Base-by-base conservation (phyloP, 1,140 invertebrate species). In the Nomia melanderi region DNA sequence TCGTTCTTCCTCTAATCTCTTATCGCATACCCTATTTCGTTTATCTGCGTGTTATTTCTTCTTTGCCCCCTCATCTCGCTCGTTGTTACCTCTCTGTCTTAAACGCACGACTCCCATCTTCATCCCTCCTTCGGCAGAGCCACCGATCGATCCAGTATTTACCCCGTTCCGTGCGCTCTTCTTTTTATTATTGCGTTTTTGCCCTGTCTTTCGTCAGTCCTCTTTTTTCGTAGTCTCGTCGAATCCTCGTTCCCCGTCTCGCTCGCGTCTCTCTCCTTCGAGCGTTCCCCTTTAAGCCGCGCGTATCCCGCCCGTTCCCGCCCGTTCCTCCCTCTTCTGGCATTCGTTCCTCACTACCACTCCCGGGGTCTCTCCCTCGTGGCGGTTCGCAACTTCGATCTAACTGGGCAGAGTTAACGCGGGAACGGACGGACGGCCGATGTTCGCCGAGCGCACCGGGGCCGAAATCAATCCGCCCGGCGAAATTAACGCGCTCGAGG, bases 381-480 rank as follows among this genome's bases (percentile, higher is more conserved):
- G 39, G 47, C 57, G 71, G 72, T 75, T 76, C 70, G 65, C 73
- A 75, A 27, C 82, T 73, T 75, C 54, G 41, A 84, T 82, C 62
- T 72, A 76, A 50, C 77, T 62, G 71, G 65, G 39, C 75, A 70
- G 65, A 62, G 63, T 81, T 67, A 75, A 78, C 64, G 50, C 50
- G 62, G 54, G 11, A 67, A 73, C 64, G 50, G 20, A 44, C 56
- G 47, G 67, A 69, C 59, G 50, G 23, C 41, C 56, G 47, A 69
- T 29, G 60, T 70, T 50, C 41, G 47, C 0, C 20, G 20, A 4
- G 11, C 7, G n/a, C 29, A 39, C 25, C 56, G 33, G 69, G 66
- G 59, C 66, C 77, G 67, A 85, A 86, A 86, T 87, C 85, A 87
- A 84, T 87, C 85, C 83, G 50, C 71, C 60, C 31, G 53, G 62